Conservation (phyloP, 2,888 invertebrate genomes). For the Muschampia plurimacula region DNA sequence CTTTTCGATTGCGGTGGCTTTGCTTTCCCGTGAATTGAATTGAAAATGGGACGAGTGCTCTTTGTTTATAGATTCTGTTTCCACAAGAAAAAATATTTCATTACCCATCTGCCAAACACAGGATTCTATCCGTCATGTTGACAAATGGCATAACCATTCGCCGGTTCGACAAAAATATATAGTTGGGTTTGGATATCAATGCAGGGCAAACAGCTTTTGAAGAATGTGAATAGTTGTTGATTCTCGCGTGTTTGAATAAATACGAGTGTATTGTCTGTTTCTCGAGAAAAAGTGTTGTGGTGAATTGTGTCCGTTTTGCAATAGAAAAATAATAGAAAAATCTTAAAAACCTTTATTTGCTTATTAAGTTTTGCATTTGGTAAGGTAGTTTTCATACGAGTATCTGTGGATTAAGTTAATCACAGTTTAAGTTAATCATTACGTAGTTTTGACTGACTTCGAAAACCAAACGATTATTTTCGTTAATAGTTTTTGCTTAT, state of each 20-base stretch:
- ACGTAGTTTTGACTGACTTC: too few species aligned
- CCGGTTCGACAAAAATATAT: conserved; percentile 24
- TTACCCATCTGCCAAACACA: conserved; percentile 41
- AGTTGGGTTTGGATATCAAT: conserved; percentile 18
- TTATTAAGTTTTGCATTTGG: too few species aligned
- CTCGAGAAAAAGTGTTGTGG: not conserved
- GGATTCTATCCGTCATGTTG: conserved; percentile 40
- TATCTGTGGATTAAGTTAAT: not conserved
- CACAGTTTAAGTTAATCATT: too few species aligned
- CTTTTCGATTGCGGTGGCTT: conserved; percentile 51
- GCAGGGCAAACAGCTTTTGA: conserved; percentile 13
- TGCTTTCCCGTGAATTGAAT: conserved; percentile 61
- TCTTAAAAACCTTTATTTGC: not conserved
- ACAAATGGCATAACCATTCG: conserved; percentile 33
- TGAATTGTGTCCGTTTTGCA: not conserved
- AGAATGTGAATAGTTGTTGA: conserved; percentile 13
- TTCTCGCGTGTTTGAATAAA: conserved; percentile 7
- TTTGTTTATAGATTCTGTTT: conserved; percentile 60
- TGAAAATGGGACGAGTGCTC: conserved; percentile 60
- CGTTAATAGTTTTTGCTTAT: too few species aligned
- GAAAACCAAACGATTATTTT: too few species aligned
- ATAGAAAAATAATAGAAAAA: not conserved
- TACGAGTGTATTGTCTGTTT: conserved; percentile 12
- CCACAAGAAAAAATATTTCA: conserved; percentile 46
- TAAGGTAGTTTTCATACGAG: too few species aligned